phyloP scores from a whole-genome alignment of 1,140 invertebrate genomes.

The Drosophila sproati region DNA sequence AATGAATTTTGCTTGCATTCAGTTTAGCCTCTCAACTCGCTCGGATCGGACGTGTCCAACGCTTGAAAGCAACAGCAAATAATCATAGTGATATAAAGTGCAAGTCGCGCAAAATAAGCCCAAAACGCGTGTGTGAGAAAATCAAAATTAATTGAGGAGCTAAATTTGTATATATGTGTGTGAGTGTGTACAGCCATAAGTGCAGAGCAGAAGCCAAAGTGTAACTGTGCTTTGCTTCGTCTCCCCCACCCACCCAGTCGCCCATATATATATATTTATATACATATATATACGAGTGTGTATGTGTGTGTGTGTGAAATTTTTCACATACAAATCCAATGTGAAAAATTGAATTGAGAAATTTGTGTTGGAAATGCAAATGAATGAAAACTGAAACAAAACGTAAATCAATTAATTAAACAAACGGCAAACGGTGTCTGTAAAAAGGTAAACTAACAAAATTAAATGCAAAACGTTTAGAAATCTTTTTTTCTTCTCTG shows the following conservation, averaged over 20 bases:
- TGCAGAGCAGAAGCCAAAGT: constrained; percentile 65
- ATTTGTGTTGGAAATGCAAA: constrained; percentile 39
- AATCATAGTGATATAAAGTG: constrained; percentile 68
- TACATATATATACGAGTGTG: constrained; percentile 15
- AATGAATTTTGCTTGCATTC: constrained; percentile 46
- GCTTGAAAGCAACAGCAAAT: constrained; percentile 21
- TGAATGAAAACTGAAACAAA: constrained; percentile 57
- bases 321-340: constrained; percentile 50
- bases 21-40: constrained; percentile 59
- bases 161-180: constrained; percentile 56
- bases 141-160: constrained; percentile 73
- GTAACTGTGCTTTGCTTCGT: constrained; percentile 53
- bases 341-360: constrained; percentile 46
- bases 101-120: constrained; percentile 61
- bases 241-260: constrained; percentile 38
- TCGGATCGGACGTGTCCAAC: constrained; percentile 57
- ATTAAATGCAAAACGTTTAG: constrained; percentile 47
- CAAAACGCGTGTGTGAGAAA: constrained; percentile 71
- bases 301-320: constrained; percentile 43
- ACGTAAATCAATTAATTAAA: constrained; percentile 8
- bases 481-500: constrained; percentile 27
- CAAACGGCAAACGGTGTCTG: constrained; percentile 34
- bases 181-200: constrained; percentile 43
- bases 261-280: constrained; percentile 30
- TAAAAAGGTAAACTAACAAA: constrained; percentile 58